Evolutionary conservation across 2,888 invertebrate species (phyloP), one percentile per base, ranked within the genome.

Genomic region (Drosophila nr. medialis): DNA sequence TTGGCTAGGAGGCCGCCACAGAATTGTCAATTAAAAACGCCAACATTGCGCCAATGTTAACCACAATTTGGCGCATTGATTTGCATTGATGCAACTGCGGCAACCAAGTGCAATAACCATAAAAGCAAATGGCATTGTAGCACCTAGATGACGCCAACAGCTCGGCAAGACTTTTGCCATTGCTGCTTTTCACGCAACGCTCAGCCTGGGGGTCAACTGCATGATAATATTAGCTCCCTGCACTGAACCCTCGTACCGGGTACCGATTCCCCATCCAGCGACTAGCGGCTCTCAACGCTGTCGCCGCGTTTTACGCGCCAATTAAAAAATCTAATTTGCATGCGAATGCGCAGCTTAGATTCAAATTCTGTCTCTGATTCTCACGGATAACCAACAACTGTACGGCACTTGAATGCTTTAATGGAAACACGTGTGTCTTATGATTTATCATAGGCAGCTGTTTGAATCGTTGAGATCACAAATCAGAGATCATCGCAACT

Each of bases 291-390:
- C 61, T 55, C 65, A 53, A 8, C 64, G 78, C 59, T 83, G 72
- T 67, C 64, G 79, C 66, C 76, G 78, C 72, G 79, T 84, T 78
- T 86, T 83, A 86, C 76, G 87, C 84, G 77, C 90, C 90, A 87
- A 87, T 87, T 87, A 87, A 87, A 90, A 79, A 87, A 84, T 90
- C 90, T 87, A 90, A 87, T 87, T 87, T 87, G 90, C 86, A 87
- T 87, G 77, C 74, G 73, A 69, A 78, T 72, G 69, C 64, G 54
- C 63, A 68, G 63, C 51, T 42, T 36, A 60, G 70, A 70, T 53
- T 62, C 24, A 65, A 60, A 53, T 50, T 42, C 64, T 24, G 40
- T 45, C 49, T 54, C 29, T 21, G 85, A 75, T 84, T 84, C 81
- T 72, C 84, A 81, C 78, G 72, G 72, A 72, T 70, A 70, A 72